Percentiles rank a stretch among this genome's conserved stretches.
Conservation (phyloP, 2,797 vertebrate species). For the Alauda arvensis region DNA sequence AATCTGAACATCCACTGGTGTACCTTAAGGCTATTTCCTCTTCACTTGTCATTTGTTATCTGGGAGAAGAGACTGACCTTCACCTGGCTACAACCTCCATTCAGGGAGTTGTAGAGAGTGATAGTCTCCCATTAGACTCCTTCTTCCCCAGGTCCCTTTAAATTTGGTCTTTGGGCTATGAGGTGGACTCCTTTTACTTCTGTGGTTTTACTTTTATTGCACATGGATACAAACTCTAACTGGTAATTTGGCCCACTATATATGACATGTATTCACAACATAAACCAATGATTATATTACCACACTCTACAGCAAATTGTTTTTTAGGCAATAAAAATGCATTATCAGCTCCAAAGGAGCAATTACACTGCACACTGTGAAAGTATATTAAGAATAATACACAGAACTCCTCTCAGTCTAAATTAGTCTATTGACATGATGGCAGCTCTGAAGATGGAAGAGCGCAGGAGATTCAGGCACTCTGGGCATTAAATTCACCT, state of each 20-base stretch:
- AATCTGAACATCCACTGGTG: neutral
- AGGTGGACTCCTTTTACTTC: neutral
- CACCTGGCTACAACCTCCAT: neutral
- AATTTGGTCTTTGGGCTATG: neutral
- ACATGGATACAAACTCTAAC: neutral
- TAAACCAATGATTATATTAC: constrained; percentile 42
- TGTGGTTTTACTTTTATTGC: neutral
- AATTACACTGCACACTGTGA: constrained; percentile 57
- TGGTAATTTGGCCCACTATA: neutral
- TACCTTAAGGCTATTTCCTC: neutral
- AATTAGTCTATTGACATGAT: constrained; percentile 15
- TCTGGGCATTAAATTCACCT: neutral
- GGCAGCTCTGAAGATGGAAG: constrained; percentile 17
- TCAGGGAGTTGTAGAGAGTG: neutral
- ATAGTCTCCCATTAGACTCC: neutral
- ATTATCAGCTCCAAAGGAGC: constrained; percentile 61
- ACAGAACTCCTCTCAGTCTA: constrained; percentile 23
- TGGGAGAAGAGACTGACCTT: neutral
- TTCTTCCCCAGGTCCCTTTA: neutral
- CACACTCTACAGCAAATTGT: constrained; percentile 25
- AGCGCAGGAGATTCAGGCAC: neutral
- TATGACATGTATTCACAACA: neutral
- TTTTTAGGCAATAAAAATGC: constrained; percentile 59
- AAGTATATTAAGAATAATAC: constrained; percentile 48
- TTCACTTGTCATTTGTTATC: neutral